phyloP scores from a whole-genome alignment of 2,113 vertebrate genomes.

The Henicopernis longicauda region DNA sequence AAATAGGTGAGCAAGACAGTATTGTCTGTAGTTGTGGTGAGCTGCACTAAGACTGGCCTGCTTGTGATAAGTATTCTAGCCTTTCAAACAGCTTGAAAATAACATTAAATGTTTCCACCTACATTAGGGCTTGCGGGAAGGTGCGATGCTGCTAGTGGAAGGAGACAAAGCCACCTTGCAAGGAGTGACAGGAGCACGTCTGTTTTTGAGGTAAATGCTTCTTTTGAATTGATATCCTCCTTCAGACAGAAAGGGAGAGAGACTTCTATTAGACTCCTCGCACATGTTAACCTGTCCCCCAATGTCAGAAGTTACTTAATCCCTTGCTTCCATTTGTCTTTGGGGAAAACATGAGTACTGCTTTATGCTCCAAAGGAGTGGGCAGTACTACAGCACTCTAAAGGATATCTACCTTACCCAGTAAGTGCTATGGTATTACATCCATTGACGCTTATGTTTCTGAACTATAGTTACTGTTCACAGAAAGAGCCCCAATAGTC shows the following conservation, averaged over 20 bases:
- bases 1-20: neutral
- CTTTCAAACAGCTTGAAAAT: neutral
- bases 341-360: neutral
- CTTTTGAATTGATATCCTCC: neutral
- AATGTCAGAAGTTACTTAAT: neutral
- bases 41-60: neutral
- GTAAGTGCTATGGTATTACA: neutral
- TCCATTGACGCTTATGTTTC: neutral
- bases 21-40: neutral
- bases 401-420: neutral
- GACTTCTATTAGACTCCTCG: neutral
- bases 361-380: neutral
- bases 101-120: neutral
- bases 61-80: neutral
- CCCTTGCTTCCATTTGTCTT: neutral
- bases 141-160: slow-evolving; percentile 83
- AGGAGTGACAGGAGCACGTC: slow-evolving; percentile 78
- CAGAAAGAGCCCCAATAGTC: neutral
- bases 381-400: neutral
- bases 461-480: neutral
- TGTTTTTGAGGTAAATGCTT: slow-evolving; percentile 79
- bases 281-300: neutral
- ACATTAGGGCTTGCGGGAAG: slow-evolving; percentile 82
- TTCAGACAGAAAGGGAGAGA: neutral
- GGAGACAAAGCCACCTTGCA: slow-evolving; percentile 79